These are phyloP conservation scores for Anarsia innoxiella DNA, from an alignment of 2,888 invertebrate species.

Conservation along the genomic window DNA sequence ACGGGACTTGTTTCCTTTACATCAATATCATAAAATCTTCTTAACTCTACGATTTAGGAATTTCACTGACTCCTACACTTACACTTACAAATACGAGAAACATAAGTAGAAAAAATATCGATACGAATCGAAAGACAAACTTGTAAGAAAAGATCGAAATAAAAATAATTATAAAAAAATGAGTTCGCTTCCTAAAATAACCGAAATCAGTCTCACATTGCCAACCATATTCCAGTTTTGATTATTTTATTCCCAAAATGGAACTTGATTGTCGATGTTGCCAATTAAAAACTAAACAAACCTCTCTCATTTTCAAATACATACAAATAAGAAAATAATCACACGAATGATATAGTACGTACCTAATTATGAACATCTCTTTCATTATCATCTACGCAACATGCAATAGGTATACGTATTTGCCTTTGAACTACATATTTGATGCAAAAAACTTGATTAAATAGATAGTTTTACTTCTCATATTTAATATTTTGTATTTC, in stretches of 20 bases:
- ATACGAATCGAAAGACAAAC: neutral
- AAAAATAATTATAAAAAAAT: constrained; percentile 25
- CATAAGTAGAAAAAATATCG: constrained; percentile 1
- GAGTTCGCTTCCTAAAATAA: constrained; percentile 17
- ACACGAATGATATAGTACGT: too few relatives aligned
- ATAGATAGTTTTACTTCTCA: too few relatives aligned
- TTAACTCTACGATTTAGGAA: constrained; percentile 20
- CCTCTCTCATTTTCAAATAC: constrained; percentile 6
- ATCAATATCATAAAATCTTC: too few relatives aligned
- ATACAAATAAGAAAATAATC: neutral
- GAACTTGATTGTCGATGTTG: constrained; percentile 43
- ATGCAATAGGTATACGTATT: too few relatives aligned
- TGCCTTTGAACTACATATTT: too few relatives aligned
- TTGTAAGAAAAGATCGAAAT: constrained; percentile 13
- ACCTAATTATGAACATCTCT: too few relatives aligned
- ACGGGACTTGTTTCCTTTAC: constrained; percentile 52
- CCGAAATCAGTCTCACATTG: constrained; percentile 47
- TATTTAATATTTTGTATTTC: too few relatives aligned
- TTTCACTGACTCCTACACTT: constrained; percentile 11
- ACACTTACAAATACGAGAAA: constrained; percentile 20
- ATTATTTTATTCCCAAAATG: constrained; percentile 19
- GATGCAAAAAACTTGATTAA: too few relatives aligned
- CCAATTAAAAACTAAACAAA: constrained; percentile 29
- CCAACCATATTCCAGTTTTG: constrained; percentile 36
- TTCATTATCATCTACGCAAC: too few relatives aligned